Percentiles rank a stretch among this genome's conserved stretches.
Evolutionary conservation across 2,888 invertebrate species (phyloP).

Genomic region (Drosophila macrospina): DNA sequence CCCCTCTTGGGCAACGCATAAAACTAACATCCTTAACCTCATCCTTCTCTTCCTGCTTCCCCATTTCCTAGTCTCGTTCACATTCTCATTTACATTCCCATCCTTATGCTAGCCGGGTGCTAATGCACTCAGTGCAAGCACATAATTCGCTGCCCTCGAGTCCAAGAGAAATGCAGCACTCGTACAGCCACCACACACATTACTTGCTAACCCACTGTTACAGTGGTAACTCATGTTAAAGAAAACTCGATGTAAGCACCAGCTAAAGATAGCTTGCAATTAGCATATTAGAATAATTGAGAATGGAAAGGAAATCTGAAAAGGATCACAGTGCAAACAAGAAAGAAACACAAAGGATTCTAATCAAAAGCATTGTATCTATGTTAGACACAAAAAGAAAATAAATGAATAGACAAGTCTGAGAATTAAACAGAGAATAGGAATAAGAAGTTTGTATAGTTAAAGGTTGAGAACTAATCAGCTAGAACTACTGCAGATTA

Average conservation of each 20-base stretch:
- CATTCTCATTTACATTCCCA: slow-evolving; percentile 43
- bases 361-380: too few species aligned
- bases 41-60: slow-evolving; percentile 17
- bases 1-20: slow-evolving; percentile 71
- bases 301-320: not conserved
- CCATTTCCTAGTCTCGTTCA: slow-evolving; percentile 4
- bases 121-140: slow-evolving; percentile 78
- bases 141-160: slow-evolving; percentile 78
- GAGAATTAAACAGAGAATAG: too few species aligned
- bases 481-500: too few species aligned
- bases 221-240: slow-evolving; percentile 37
- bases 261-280: not conserved
- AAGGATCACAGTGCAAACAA: slow-evolving; percentile 1
- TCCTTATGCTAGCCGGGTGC: slow-evolving; percentile 63
- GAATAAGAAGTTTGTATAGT: too few species aligned
- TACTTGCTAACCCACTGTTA: slow-evolving; percentile 35
- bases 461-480: too few species aligned
- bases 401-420: too few species aligned
- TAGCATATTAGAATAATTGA: slow-evolving; percentile 12
- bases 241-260: not conserved
- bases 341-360: too few species aligned
- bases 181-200: slow-evolving; percentile 54
- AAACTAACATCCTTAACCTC: slow-evolving; percentile 71
- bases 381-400: too few species aligned
- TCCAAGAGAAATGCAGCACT: slow-evolving; percentile 60